Evolutionary conservation across 64 coral and sea anemone species (phyloP), one percentile per base, ranked within the genome.

Genomic region (Montipora foliosa): DNA sequence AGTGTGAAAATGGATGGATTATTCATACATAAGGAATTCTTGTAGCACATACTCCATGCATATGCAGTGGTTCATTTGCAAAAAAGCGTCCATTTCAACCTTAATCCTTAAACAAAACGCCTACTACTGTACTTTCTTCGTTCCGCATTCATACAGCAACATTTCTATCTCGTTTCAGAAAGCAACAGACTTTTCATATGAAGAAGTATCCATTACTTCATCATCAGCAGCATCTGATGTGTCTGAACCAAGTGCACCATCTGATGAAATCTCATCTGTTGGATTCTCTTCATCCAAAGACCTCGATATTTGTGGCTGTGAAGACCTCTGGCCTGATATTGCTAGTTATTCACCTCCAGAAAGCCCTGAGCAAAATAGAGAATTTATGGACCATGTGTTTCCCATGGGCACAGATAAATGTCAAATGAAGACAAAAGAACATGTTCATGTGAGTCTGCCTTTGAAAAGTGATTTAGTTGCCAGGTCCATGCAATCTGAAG

Each of bases 311-410:
- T 71, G 8, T 51, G 64, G 82, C 19, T 72, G 66, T 71, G 82
- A 70, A 50, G n/a, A 67, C 3, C 5, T 72, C 6, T 86, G 62
- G 46, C 62, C 66, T 46, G 82, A 86, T 50, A n/a, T 86, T 22
- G 5, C 7, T 8, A 71, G 82, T 67, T 86, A 86, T 44, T 86
- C 82, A 50, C 82, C 82, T 13, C 82, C 82, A 72, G 62, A 69
- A 86, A 86, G 82, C n/a, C 82, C 82, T 14, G 19, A 6, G 0
- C 17, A 86, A 3, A 1, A 14, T 20, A 52, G 3, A 21, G 66
- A 86, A 86, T 84, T 3, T 19, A 47, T 37, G 13, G 15, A 51
- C 5, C 1, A 16, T 49, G 45, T 19, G 13, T 14, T 86, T 86
- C 16, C 66, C 10, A 5, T 47, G 1, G 45, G 68, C 9, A 4